Percentiles rank a stretch among this genome's conserved stretches.
phyloP scores from a whole-genome alignment of 2,113 vertebrate species.

The Psittacus erithacus region DNA sequence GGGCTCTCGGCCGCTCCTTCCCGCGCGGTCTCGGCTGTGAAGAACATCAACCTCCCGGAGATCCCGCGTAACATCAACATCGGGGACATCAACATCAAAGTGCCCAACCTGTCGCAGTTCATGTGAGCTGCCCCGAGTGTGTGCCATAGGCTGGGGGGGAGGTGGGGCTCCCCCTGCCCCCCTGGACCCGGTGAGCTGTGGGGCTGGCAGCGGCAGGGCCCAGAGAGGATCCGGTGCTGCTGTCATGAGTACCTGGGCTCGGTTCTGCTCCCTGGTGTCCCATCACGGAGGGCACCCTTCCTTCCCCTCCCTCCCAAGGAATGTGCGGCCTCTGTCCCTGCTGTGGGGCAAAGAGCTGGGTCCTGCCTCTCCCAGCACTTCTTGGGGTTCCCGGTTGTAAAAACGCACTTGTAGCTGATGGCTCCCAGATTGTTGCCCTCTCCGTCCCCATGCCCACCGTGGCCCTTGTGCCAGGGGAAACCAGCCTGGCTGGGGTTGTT shows the following conservation, averaged over 20 bases:
- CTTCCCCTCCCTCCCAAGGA: neutral
- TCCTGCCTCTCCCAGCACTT: neutral
- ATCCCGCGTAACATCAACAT: slow-evolving; percentile 96
- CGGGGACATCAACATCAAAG: slow-evolving; percentile 95
- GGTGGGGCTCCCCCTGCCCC: neutral
- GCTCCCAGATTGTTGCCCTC: neutral
- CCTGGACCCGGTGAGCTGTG: neutral
- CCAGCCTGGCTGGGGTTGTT: neutral
- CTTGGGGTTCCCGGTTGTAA: neutral
- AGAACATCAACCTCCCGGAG: slow-evolving; percentile 95
- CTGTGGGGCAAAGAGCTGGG: neutral
- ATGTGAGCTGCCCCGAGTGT: slow-evolving; percentile 57
- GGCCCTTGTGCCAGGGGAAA: neutral
- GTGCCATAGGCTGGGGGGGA: neutral
- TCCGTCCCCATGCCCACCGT: neutral
- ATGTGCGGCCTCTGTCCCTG: rapidly evolving
- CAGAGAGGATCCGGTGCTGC: neutral
- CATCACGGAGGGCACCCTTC: neutral
- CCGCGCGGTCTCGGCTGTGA: slow-evolving; percentile 90
- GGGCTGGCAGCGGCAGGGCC: neutral
- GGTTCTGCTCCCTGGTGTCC: neutral
- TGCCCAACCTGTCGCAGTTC: slow-evolving; percentile 92
- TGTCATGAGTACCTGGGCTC: neutral
- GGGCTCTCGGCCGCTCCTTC: slow-evolving; percentile 90
- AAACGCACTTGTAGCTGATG: neutral